Conservation (phyloP, 2,113 vertebrate species). For the Trichomycterus rosablanca region DNA sequence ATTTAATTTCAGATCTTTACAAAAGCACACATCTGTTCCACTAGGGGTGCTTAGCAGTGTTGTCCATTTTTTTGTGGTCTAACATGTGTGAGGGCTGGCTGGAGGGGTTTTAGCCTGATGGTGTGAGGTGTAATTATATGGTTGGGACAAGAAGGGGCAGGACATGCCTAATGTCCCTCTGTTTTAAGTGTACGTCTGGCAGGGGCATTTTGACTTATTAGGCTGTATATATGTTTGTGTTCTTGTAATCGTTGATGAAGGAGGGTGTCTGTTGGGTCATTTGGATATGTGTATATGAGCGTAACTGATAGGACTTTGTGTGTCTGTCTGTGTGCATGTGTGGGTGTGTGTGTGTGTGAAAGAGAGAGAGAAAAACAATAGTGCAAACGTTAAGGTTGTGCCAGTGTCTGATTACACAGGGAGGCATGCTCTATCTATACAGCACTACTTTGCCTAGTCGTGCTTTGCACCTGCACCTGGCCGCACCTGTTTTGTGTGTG, state of each 20-base stretch:
- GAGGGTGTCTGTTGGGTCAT: constrained; percentile 36
- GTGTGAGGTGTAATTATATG: constrained; percentile 37
- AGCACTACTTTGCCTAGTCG: constrained; percentile 45
- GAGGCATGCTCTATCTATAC: constrained; percentile 40
- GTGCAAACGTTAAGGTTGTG: constrained; percentile 41
- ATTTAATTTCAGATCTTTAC: constrained; percentile 19
- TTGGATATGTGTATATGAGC: constrained; percentile 26
- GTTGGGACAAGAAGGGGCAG: constrained; percentile 28
- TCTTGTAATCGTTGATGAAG: constrained; percentile 12
- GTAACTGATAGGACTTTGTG: constrained; percentile 13
- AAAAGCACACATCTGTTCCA: constrained; percentile 20
- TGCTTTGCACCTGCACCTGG: constrained; percentile 43
- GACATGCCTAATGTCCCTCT: constrained; percentile 18
- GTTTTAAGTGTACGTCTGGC: constrained; percentile 12
- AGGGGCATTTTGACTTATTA: constrained; percentile 12
- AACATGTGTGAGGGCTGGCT: background rate
- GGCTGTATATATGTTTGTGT: constrained; percentile 9
- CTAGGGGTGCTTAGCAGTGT: background rate
- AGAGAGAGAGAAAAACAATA: constrained; percentile 36
- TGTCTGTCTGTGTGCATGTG: background rate
- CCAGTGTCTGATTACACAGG: constrained; percentile 44
- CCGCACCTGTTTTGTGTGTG: constrained; percentile 43
- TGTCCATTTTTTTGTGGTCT: constrained; percentile 4
- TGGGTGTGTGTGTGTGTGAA: constrained; percentile 11
- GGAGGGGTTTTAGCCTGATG: constrained; percentile 15